Evolutionary conservation across 1,140 invertebrate species (phyloP), one percentile per base, ranked within the genome.

Genomic region (Solen grandis): DNA sequence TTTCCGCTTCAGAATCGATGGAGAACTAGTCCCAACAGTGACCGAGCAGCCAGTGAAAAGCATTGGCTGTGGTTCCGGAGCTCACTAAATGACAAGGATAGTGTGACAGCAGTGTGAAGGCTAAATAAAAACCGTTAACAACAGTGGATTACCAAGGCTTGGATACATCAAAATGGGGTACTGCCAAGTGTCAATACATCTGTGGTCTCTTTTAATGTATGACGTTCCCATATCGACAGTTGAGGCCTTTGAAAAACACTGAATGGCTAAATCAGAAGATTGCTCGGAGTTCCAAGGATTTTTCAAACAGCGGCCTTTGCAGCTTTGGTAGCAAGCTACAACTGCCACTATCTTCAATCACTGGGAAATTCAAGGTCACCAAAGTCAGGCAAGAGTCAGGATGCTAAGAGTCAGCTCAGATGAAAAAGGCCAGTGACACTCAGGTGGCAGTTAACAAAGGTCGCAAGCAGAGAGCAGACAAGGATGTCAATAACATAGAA

Each of bases 141-240:
- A 22, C 33, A 60, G 16, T 52, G 69, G 75, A 2, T 57, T 82
- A 38, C 54, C 80, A 59, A 82, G 25, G 80, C 69, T 22, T 85
- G 76, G 70, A 57, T 65, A 0, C 76, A 80, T 55, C 75, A 83
- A 33, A 68, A 78, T 52, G 75, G 75, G 29, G 41, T 29, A 38
- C 65, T 79, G 25, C 57, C 81, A 35, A 52, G 82, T n/a, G n/a
- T n/a, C n/a, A n/a, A n/a, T n/a, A 25, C 55, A 81, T 5, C 19
- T 65, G 1, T 78, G 68, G 72, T 52, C 33, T n/a, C n/a, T n/a
- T n/a, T n/a, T n/a, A n/a, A n/a, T n/a, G n/a, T n/a, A n/a, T n/a
- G n/a, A 19, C 31, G 60, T 82, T 31, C 72, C 78, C 5, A 41
- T 77, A 8, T 33, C 77, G n/a, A 81, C 57, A 41, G 72, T 75